Percentiles rank a stretch among this genome's conserved stretches.
Conservation (phyloP, 2,888 invertebrate species). For the Galeruca laticollis region DNA sequence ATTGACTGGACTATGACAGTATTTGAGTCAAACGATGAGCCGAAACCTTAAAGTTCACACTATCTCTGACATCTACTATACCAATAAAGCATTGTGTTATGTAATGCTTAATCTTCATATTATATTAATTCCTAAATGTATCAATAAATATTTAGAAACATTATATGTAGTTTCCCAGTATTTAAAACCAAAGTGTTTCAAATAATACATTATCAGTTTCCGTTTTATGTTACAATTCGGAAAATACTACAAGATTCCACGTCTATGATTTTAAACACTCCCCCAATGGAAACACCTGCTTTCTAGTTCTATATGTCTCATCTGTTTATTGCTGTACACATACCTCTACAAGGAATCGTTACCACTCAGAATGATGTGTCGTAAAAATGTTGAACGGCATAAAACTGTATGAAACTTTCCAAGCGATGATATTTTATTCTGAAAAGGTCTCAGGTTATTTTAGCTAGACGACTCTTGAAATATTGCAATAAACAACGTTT, state of each 20-base stretch:
- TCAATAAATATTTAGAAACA: no score
- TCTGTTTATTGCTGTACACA: conserved; percentile 45
- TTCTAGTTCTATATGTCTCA: conserved; percentile 50
- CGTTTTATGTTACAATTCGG: no score
- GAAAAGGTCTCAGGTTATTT: conserved; percentile 17
- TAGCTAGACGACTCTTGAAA: background rate
- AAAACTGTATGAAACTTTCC: conserved; percentile 41
- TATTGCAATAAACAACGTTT: background rate
- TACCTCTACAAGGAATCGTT: conserved; percentile 49
- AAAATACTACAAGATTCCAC: background rate
- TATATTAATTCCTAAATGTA: no score
- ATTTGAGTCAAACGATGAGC: no score
- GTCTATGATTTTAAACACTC: background rate
- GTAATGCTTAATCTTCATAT: no score
- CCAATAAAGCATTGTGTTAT: no score
- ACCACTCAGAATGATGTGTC: conserved; percentile 56
- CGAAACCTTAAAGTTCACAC: no score
- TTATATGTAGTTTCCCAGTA: no score
- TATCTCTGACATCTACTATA: no score
- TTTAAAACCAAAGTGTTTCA: no score
- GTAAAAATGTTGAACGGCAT: conserved; percentile 55
- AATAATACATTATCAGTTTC: no score
- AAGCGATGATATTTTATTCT: conserved; percentile 13
- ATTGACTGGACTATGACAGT: no score
- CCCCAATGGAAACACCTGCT: conserved; percentile 17